These are phyloP conservation scores for Tetrao urogallus DNA, from an alignment of 2,113 vertebrate species.

Conservation along the genomic window DNA sequence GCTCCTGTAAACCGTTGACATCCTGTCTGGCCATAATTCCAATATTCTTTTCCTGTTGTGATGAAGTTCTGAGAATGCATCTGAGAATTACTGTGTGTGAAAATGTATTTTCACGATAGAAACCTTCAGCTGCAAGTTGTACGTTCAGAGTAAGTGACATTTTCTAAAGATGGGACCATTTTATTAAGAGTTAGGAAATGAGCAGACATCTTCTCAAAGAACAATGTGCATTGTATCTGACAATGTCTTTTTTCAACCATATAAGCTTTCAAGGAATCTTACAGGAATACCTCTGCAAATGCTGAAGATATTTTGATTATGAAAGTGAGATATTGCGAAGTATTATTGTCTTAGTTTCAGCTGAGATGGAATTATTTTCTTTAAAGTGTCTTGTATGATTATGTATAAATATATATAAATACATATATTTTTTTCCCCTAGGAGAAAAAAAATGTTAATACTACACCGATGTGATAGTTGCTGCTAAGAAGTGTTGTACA, in stretches of 20 bases:
- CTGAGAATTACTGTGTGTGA: not conserved
- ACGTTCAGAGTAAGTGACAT: not conserved
- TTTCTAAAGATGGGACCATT: not conserved
- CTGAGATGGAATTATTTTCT: too few species aligned
- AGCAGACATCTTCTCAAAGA: not conserved
- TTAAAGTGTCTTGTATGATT: too few species aligned
- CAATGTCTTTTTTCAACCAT: not conserved
- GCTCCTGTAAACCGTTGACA: too few species aligned
- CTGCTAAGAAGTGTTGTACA: too few species aligned
- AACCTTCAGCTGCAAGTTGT: not conserved
- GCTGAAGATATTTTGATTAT: not conserved
- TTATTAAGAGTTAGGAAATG: not conserved
- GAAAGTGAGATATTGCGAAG: not conserved
- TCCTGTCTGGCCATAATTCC: not conserved
- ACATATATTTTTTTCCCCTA: too few species aligned
- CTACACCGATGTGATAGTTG: too few species aligned
- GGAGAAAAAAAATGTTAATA: too few species aligned
- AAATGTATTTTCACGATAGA: not conserved
- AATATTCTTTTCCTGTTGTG: not conserved
- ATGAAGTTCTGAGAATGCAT: not conserved
- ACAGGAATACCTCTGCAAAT: not conserved
- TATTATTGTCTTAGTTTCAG: not conserved
- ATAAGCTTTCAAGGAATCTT: not conserved
- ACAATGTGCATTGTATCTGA: not conserved
- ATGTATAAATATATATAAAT: too few species aligned